Conservation (phyloP, 2,888 invertebrate genomes). For the Theristus sp. region DNA sequence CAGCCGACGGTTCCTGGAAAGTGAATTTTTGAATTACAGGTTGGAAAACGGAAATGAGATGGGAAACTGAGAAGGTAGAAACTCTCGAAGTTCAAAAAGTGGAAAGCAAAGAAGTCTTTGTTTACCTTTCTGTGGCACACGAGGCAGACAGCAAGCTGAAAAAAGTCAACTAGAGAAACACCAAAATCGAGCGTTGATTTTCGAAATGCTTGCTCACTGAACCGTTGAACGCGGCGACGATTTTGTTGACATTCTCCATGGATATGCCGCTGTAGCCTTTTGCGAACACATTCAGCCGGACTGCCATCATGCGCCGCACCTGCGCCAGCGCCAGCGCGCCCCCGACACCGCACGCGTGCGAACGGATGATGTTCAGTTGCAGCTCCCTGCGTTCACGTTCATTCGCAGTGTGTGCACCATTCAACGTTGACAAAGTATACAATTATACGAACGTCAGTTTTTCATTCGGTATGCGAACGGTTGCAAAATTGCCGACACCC, state of each 20-base stretch:
- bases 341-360: slow-evolving; percentile 48
- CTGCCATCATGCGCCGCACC: slow-evolving; percentile 44
- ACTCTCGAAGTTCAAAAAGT: no score
- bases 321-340: slow-evolving; percentile 41
- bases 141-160: slow-evolving; percentile 44
- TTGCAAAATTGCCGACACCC: slow-evolving; percentile 48
- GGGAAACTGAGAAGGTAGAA: no score
- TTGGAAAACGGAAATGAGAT: no score
- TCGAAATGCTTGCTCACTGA: no score
- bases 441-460: slow-evolving; percentile 32
- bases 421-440: not conserved
- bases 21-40: no score
- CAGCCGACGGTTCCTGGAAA: slow-evolving; percentile 50
- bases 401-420: not conserved
- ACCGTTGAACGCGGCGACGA: slow-evolving; percentile 48
- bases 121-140: no score
- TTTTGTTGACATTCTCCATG: slow-evolving; percentile 39
- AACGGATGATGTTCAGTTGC: slow-evolving; percentile 46
- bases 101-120: no score
- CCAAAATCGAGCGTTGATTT: no score
- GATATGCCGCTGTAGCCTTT: slow-evolving; percentile 50
- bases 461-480: slow-evolving; percentile 39
- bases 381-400: slow-evolving; percentile 30
- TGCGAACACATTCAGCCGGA: slow-evolving; percentile 47
- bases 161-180: slow-evolving; percentile 6